A percentile compares a stretch with the other conserved stretches of the same genome.
phyloP scores from a whole-genome alignment of 2,888 invertebrate species.

The Quadriops clusia region DNA sequence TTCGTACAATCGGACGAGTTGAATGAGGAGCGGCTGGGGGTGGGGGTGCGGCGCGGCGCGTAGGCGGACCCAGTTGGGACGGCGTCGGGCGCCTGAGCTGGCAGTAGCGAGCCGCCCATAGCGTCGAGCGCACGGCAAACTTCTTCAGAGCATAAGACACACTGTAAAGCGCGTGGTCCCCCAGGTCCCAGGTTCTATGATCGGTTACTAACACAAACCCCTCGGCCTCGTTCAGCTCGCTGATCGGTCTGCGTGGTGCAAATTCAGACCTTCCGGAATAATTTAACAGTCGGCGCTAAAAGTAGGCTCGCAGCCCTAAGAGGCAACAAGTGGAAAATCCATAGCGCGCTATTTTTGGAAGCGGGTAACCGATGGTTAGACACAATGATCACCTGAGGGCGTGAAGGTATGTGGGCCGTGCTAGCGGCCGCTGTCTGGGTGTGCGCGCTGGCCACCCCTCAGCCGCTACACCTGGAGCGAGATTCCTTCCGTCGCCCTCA shows the following conservation, averaged over 20 bases:
- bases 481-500: slow-evolving; percentile 27
- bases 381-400: slow-evolving; percentile 33
- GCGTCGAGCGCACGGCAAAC: slow-evolving; percentile 22
- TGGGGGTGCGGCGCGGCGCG: slow-evolving; percentile 19
- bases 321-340: slow-evolving; percentile 29
- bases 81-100: slow-evolving; percentile 28
- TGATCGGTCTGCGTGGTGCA: no score
- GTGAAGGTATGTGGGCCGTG: slow-evolving; percentile 34
- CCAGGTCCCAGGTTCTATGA: no score
- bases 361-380: slow-evolving; percentile 25
- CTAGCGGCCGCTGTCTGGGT: slow-evolving; percentile 33
- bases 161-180: no score
- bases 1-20: slow-evolving; percentile 22
- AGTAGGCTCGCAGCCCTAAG: slow-evolving; percentile 13
- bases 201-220: no score
- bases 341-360: slow-evolving; percentile 21
- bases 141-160: no score
- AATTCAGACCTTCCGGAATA: no score
- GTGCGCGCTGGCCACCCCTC: slow-evolving; percentile 36
- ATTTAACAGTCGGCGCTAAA: no score
- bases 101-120: slow-evolving; percentile 38
- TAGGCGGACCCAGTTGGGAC: slow-evolving; percentile 22
- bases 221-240: no score
- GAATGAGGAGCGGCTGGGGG: slow-evolving; percentile 31
- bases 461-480: slow-evolving; percentile 32